Evolutionary conservation across 30 jellyfish, hydroid and myxozoan genomes (phyloP), one percentile per base, ranked within the genome.

Genomic region (Aurelia aurita): DNA sequence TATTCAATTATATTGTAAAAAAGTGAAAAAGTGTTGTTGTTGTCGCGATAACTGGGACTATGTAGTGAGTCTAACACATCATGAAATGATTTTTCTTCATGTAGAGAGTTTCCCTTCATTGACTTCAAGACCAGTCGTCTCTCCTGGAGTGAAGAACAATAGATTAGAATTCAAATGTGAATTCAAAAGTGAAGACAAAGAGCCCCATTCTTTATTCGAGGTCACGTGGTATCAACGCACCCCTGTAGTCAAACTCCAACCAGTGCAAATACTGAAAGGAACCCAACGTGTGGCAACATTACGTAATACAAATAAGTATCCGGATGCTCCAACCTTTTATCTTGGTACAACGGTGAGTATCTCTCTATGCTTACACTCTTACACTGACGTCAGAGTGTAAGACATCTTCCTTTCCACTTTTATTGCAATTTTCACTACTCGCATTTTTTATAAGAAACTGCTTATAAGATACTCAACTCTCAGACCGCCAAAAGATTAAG

Each of bases 61-160:
- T n/a, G n/a, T n/a, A n/a, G n/a, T n/a, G n/a, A n/a, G n/a, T n/a
- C n/a, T n/a, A n/a, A n/a, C n/a, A n/a, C 51, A 7, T 39, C 51
- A 39, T 39, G 51, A 39, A 39, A 5, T 39, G 51, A 39, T 6
- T 39, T 35, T 35, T 39, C 18, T 0, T 39, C 16, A 0, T 5
- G 51, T 51, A 93, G 98, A 87, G n/a, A 62, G 31, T 69, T 93
- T 51, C 68, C 98, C 98, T 2, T 23, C 55, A 23, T 35, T 87
- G 45, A 64, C 31, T 14, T 49, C 73, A 14, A 79, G 61, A 0
- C 98, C 98, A 39, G 65, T 29, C 14, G 51, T 87, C 18, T 32
- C 91, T 2, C 92, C 90, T 4, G 97, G 82, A 3, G 93, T 87
- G 19, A 46, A 81, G 49, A 69, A 82, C 82, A 87, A 82, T 18